Evolutionary conservation across 1,140 invertebrate genomes (phyloP).

Genomic region (Monochamus saltuarius): DNA sequence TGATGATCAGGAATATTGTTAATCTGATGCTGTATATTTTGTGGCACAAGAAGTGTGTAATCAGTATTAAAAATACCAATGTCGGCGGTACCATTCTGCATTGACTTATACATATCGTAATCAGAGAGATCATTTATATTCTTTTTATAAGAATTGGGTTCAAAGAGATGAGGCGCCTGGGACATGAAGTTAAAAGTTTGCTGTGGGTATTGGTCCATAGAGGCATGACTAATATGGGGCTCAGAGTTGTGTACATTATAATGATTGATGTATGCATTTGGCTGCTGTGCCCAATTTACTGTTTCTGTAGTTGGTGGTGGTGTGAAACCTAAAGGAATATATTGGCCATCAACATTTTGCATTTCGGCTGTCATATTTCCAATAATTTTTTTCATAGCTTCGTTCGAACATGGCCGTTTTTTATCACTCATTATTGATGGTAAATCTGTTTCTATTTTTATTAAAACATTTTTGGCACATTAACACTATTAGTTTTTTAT

Average conservation of each 20-base stretch:
- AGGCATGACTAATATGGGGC: constrained; percentile 27
- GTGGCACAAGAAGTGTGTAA: constrained; percentile 10
- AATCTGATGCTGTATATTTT: constrained; percentile 8
- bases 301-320: constrained; percentile 44
- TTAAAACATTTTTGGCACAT: constrained; percentile 40
- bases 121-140: constrained; percentile 18
- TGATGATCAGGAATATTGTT: constrained; percentile 18
- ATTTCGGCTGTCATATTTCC: constrained; percentile 63
- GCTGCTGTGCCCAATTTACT: constrained; percentile 40
- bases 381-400: constrained; percentile 62
- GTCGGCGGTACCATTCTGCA: constrained; percentile 25
- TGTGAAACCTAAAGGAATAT: constrained; percentile 58
- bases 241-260: constrained; percentile 31
- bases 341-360: constrained; percentile 60
- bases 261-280: constrained; percentile 45
- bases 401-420: constrained; percentile 43
- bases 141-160: constrained; percentile 27
- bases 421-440: constrained; percentile 43
- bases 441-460: constrained; percentile 12
- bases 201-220: constrained; percentile 34
- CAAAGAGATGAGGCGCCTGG: constrained; percentile 32
- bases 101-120: constrained; percentile 27
- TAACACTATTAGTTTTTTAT: constrained; percentile 20
- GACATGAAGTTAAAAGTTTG: constrained; percentile 35
- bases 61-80: constrained; percentile 25